Evolutionary conservation across 1,140 invertebrate genomes (phyloP), one percentile per base, ranked within the genome.

Genomic region (Diorhabda carinulata): DNA sequence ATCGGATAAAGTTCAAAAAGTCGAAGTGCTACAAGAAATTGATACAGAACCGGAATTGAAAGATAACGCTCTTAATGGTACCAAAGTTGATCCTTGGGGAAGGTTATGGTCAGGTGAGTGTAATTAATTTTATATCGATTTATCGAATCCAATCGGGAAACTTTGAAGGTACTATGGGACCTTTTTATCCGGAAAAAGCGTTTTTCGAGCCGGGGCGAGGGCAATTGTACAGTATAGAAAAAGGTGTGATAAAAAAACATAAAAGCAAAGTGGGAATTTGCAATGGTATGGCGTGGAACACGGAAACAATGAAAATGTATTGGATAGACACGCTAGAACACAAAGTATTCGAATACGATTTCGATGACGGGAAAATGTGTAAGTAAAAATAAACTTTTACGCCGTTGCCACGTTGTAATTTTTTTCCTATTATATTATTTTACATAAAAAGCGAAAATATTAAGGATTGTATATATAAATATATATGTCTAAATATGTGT

Each of bases 11-110:
- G 68, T 72, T 43, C 64, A 56, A 7, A 61, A 57, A 57, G 61
- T 84, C 3, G 73, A 85, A 47, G 82, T 83, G 7, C 80, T 87
- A 25, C 81, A 82, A 2, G 85, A 86, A 64, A 86, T 93, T 1
- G 91, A 93, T 58, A 71, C 74, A 0, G 81, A 86, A 41, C 77
- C 77, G 1, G 61, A 64, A 57, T 45, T 71, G 40, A 56, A 43
- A 52, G 79, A 78, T 2, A 93, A 89, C 73, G 83, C 91, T 72
- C 87, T 92, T 70, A 96, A 96, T 76, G 93, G 95, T 78, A 93
- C 87, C 10, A 96, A 96, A 82, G 89, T 89, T 70, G 94, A 96
- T 80, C 85, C 88, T 0, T 80, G 75, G 4, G 94, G 94, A 43
- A 83, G 92, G 56, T 81, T 96, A 2, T 94, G 90, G 86, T 85